These are phyloP conservation scores for Enteromius thamalakanensis DNA, from an alignment of 2,797 vertebrate species.

Conservation along the genomic window DNA sequence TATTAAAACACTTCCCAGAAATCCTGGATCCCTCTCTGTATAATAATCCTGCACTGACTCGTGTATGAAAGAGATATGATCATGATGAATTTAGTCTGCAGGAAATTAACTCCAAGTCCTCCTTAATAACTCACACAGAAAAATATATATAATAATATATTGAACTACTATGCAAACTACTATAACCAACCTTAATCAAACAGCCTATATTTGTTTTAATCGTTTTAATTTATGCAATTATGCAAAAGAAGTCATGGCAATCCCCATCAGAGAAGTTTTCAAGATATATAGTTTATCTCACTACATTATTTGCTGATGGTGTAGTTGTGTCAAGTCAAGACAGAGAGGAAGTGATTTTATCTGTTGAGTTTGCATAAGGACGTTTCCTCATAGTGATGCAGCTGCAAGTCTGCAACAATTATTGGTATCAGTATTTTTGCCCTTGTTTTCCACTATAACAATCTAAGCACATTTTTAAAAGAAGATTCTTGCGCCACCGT, in stretches of 20 bases:
- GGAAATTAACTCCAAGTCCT: constrained; percentile 11
- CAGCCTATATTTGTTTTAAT: background rate
- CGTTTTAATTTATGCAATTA: background rate
- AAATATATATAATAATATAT: too few species aligned
- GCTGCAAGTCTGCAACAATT: background rate
- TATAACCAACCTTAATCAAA: background rate
- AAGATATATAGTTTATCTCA: background rate
- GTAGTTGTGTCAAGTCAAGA: background rate
- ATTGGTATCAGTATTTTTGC: background rate
- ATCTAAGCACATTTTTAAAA: background rate
- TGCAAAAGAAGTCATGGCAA: background rate
- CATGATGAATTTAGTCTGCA: constrained; percentile 22
- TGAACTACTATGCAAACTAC: background rate
- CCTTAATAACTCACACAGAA: background rate
- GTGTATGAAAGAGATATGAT: constrained; percentile 34
- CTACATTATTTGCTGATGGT: background rate
- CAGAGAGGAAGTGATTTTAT: constrained; percentile 8
- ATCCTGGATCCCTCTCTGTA: constrained; percentile 4
- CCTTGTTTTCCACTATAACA: background rate
- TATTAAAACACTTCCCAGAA: constrained; percentile 43
- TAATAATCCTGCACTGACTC: constrained; percentile 12
- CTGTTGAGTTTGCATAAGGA: background rate
- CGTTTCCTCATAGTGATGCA: background rate
- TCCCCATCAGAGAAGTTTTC: background rate
- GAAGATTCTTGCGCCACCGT: background rate